phyloP scores from a whole-genome alignment of 2,113 vertebrate species.

The Ictidomys tridecemlineatus region DNA sequence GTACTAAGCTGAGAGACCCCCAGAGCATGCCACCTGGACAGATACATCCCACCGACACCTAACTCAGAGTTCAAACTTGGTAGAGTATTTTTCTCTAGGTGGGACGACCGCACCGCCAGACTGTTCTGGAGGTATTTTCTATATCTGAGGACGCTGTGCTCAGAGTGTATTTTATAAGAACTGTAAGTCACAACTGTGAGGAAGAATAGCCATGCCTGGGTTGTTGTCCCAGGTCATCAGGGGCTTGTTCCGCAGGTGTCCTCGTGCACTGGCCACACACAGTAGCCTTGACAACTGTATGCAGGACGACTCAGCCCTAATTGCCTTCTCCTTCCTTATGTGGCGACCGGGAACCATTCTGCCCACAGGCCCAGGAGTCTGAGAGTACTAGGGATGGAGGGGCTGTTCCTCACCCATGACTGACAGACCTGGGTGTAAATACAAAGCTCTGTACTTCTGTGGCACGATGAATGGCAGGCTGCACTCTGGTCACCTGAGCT shows the following conservation, averaged over 20 bases:
- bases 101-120: too few species aligned
- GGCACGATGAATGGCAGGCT: not conserved
- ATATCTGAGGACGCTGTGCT: not conserved
- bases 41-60: too few species aligned
- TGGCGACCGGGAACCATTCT: not conserved
- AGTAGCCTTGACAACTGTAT: not conserved
- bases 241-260: too few species aligned
- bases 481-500: not conserved
- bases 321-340: not conserved
- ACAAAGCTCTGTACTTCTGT: not conserved
- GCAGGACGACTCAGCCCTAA: too few species aligned
- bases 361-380: rapidly evolving
- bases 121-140: not conserved
- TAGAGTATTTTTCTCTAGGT: not conserved
- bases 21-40: not conserved
- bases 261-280: rapidly evolving
- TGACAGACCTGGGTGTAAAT: not conserved
- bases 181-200: not conserved
- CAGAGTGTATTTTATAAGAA: not conserved
- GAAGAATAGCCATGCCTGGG: not conserved
- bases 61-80: not conserved
- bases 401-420: not conserved
- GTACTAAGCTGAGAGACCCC: not conserved
- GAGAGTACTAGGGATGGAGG: not conserved
- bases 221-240: not conserved